Evolutionary conservation across 2,113 vertebrate species (phyloP).

Genomic region (Tyto alba): DNA sequence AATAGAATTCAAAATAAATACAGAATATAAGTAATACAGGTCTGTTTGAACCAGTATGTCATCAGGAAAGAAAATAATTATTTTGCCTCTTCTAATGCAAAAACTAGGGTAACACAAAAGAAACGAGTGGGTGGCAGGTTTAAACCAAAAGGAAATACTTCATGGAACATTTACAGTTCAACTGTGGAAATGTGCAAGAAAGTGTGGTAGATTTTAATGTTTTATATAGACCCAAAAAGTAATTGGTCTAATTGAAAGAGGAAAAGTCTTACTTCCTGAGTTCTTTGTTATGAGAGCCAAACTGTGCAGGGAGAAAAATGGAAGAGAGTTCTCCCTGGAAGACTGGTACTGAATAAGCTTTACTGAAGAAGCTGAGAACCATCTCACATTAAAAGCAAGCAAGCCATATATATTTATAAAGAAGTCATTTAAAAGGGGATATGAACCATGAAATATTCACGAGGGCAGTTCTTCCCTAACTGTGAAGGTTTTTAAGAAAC

Average conservation of each 20-base stretch:
- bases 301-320: neutral
- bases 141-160: neutral
- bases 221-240: neutral
- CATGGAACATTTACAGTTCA: neutral
- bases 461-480: neutral
- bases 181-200: neutral
- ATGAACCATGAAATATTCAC: neutral
- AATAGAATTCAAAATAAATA: neutral
- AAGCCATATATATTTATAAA: neutral
- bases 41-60: neutral
- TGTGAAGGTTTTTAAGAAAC: neutral
- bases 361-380: neutral
- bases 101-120: neutral
- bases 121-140: neutral
- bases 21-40: neutral
- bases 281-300: neutral
- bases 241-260: conserved; percentile 19
- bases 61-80: neutral
- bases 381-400: neutral
- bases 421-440: neutral
- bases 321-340: neutral
- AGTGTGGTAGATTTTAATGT: neutral
- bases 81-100: neutral
- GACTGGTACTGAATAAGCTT: neutral
- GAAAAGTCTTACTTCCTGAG: neutral